Percentiles rank a stretch among this genome's conserved stretches.
phyloP scores from a whole-genome alignment of 2,888 invertebrate species.

The Eurytoma californica region DNA sequence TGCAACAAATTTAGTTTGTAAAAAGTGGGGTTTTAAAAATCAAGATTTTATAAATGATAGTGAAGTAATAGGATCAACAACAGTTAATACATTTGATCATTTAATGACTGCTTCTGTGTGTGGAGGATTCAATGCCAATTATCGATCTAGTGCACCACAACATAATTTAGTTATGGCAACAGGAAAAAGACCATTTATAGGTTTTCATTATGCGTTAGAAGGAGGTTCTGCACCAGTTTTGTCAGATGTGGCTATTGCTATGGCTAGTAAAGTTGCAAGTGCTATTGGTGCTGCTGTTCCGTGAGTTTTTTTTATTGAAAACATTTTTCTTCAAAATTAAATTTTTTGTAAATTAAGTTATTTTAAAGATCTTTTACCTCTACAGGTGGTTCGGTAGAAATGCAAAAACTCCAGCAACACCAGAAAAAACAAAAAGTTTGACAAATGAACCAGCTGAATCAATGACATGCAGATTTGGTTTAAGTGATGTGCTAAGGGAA shows the following conservation, averaged over 20 bases:
- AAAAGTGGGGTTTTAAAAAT: constrained; percentile 91
- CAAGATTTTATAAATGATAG: constrained; percentile 86
- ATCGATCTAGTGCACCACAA: constrained; percentile 85
- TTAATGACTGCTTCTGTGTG: constrained; percentile 87
- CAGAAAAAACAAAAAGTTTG: constrained; percentile 67
- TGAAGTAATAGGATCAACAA: constrained; percentile 84
- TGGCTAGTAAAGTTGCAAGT: constrained; percentile 90
- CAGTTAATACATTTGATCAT: constrained; percentile 90
- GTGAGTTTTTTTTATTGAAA: constrained; percentile 77
- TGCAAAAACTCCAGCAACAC: constrained; percentile 67
- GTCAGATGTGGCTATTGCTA: constrained; percentile 94
- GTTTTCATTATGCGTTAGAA: constrained; percentile 93
- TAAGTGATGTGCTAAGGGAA: constrained; percentile 87
- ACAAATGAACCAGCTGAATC: constrained; percentile 79
- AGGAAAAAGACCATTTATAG: constrained; percentile 89
- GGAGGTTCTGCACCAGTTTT: constrained; percentile 88
- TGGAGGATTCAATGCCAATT: constrained; percentile 84
- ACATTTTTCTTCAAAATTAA: constrained; percentile 10
- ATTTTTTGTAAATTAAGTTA: constrained; percentile 5
- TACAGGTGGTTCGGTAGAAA: constrained; percentile 78
- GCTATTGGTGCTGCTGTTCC: constrained; percentile 79
- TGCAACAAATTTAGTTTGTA: constrained; percentile 82
- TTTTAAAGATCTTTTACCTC: constrained; percentile 41
- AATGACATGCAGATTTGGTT: constrained; percentile 86
- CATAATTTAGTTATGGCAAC: constrained; percentile 85